phyloP scores from a whole-genome alignment of 2,797 vertebrate species.

The Brachyrhaphis roseni region DNA sequence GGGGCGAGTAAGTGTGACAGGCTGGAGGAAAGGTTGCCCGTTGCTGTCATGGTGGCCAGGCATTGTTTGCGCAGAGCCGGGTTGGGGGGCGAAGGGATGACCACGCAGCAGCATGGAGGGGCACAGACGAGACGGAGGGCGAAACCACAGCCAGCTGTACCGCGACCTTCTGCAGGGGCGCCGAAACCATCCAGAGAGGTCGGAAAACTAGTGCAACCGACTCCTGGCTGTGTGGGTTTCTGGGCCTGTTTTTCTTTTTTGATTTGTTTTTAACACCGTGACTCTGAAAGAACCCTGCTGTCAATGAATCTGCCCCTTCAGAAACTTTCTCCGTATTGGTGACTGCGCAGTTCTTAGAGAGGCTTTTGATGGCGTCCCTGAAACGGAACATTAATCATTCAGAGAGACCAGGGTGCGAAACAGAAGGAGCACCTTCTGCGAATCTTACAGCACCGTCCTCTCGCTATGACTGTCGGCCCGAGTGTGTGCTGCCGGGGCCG shows the following conservation, averaged over 20 bases:
- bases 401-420: constrained; percentile 57
- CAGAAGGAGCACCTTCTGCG: constrained; percentile 56
- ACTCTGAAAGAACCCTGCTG: constrained; percentile 8
- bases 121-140: constrained; percentile 25
- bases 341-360: constrained; percentile 75
- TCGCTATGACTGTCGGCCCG: constrained; percentile 60
- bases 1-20: not conserved
- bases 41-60: constrained; percentile 33
- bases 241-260: constrained; percentile 16
- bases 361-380: constrained; percentile 65
- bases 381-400: constrained; percentile 73
- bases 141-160: constrained; percentile 58
- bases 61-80: constrained; percentile 20
- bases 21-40: not conserved
- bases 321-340: constrained; percentile 65
- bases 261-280: not conserved
- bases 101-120: constrained; percentile 55
- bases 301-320: constrained; percentile 32
- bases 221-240: constrained; percentile 41
- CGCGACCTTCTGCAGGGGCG: constrained; percentile 25
- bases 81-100: constrained; percentile 58
- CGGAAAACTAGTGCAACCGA: constrained; percentile 73
- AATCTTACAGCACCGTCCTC: constrained; percentile 63
- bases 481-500: not conserved
- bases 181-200: constrained; percentile 47